A percentile compares a stretch with the other conserved stretches of the same genome.
phyloP scores from a whole-genome alignment of 2,797 vertebrate species.

The Eurystomus glaucurus region DNA sequence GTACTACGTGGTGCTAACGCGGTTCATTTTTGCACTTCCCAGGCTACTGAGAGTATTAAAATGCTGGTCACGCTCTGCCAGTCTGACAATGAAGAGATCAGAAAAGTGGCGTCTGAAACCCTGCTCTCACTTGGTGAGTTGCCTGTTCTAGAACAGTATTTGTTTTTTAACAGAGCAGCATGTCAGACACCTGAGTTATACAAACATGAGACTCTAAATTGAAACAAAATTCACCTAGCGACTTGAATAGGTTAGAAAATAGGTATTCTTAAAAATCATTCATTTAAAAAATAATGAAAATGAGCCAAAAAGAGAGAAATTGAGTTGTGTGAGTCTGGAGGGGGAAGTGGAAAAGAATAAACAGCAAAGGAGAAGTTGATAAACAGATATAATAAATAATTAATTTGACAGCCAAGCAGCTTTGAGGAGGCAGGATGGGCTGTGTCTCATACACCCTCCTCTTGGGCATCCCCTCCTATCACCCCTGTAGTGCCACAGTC shows the following conservation, averaged over 20 bases:
- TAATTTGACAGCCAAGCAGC: not conserved
- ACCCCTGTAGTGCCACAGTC: not conserved
- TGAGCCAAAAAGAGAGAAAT: not conserved
- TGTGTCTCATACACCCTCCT: not conserved
- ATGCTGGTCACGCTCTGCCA: conserved; percentile 92
- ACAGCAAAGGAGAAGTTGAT: not conserved
- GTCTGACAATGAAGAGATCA: conserved; percentile 92
- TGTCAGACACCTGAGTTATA: not conserved
- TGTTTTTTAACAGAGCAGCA: not conserved
- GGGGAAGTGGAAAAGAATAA: not conserved
- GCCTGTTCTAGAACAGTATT: not conserved
- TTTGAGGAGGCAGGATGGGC: not conserved
- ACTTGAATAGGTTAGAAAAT: not conserved
- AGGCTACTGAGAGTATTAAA: conserved; percentile 95
- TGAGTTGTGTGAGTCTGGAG: not conserved
- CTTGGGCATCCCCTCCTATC: not conserved
- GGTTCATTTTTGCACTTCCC: not conserved
- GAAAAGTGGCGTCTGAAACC: conserved; percentile 93
- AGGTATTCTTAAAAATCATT: not conserved
- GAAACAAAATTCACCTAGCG: not conserved
- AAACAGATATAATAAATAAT: not conserved
- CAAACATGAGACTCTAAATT: not conserved
- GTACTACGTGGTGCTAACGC: not conserved
- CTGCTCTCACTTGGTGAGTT: conserved; percentile 94
- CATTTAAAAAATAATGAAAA: not conserved